Percentiles rank a stretch among this genome's conserved stretches.
Conservation (phyloP, 2,113 vertebrate species). For the Phaetusa simplex region DNA sequence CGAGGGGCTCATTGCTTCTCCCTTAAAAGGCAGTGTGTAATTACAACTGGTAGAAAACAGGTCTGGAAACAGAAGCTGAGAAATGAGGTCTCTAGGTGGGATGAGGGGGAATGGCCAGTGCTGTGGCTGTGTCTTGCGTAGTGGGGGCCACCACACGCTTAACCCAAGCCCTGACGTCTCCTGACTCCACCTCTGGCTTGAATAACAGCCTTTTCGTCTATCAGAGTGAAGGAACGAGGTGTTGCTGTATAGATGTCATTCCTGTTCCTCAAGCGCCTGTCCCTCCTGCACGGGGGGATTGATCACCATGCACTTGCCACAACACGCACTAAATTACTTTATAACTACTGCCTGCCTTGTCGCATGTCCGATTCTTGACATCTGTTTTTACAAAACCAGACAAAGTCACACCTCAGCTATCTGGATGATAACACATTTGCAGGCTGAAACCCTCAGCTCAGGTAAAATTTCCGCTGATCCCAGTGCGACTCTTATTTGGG, state of each 20-base stretch:
- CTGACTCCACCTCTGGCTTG: neutral
- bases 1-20: neutral
- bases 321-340: neutral
- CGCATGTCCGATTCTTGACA: neutral
- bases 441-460: neutral
- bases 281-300: rapidly evolving
- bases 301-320: neutral
- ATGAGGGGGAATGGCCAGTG: neutral
- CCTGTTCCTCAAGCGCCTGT: neutral
- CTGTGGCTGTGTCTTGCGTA: neutral
- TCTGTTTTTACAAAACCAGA: neutral
- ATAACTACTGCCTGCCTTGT: neutral
- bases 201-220: neutral
- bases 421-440: neutral
- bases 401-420: neutral
- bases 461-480: neutral
- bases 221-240: neutral
- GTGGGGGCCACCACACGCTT: neutral
- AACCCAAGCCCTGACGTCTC: neutral
- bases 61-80: neutral
- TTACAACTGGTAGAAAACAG: neutral
- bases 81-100: neutral
- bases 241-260: neutral
- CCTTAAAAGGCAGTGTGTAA: neutral
- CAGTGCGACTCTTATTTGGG: neutral